These are phyloP conservation scores for Oedothorax gibbosus DNA, from an alignment of 1,140 invertebrate genomes.

Conservation along the genomic window DNA sequence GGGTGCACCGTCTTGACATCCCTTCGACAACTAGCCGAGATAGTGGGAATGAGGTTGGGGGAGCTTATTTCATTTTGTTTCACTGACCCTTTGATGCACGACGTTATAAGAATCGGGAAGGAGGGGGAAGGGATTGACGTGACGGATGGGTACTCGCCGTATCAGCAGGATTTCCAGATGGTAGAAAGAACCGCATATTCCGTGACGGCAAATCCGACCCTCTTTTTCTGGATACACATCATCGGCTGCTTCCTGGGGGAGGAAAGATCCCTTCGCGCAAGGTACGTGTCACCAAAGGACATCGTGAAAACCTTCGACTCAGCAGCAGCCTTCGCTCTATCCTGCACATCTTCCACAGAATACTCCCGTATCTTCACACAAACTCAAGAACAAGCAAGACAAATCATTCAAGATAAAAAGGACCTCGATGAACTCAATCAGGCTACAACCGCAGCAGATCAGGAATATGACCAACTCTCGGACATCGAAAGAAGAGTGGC, in stretches of 20 bases:
- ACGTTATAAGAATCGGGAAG: neutral
- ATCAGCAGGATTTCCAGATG: no score
- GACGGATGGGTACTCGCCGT: neutral
- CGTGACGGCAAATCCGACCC: neutral
- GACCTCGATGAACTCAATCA: no score
- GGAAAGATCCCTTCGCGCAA: neutral
- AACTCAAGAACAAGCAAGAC: no score
- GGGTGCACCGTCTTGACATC: neutral
- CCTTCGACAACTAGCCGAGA: neutral
- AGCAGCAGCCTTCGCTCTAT: neutral
- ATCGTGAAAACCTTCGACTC: neutral
- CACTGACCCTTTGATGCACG: neutral
- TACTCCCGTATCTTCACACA: no score
- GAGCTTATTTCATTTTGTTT: neutral
- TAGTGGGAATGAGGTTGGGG: neutral
- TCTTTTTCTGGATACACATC: neutral
- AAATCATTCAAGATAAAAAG: no score
- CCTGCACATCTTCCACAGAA: no score
- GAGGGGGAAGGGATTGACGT: neutral
- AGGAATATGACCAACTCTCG: no score
- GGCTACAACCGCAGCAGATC: no score
- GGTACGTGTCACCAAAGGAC: neutral
- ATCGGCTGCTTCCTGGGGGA: neutral
- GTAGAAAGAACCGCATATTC: neutral
- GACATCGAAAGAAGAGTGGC: no score